phyloP scores from a whole-genome alignment of 1,140 invertebrate species.

The Arctopsyche grandis region DNA sequence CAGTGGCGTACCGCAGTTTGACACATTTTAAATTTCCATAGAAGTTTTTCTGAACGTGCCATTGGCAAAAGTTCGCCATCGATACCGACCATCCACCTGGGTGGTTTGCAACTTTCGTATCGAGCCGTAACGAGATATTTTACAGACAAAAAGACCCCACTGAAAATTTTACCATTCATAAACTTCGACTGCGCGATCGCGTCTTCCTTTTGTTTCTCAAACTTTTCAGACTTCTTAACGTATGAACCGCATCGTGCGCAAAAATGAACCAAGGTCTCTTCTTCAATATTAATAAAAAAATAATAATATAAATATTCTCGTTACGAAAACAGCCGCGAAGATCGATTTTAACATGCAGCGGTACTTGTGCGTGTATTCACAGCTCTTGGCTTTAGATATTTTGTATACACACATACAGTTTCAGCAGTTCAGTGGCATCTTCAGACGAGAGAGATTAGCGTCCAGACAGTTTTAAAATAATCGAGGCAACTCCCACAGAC shows the following conservation, averaged over 20 bases:
- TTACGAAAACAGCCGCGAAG: background rate
- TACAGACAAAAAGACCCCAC: slow-evolving; percentile 19
- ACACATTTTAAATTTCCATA: slow-evolving; percentile 39
- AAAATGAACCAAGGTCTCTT: background rate
- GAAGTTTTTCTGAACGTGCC: slow-evolving; percentile 21
- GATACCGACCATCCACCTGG: slow-evolving; percentile 3
- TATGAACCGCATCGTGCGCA: background rate
- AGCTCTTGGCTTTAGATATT: background rate
- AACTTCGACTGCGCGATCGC: slow-evolving; percentile 18
- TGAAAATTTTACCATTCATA: slow-evolving; percentile 32
- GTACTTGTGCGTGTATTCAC: background rate
- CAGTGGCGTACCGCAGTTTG: background rate
- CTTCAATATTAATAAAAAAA: background rate
- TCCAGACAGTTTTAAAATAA: slow-evolving; percentile 54
- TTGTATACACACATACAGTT: background rate
- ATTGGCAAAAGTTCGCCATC: slow-evolving; percentile 16
- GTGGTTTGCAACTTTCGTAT: background rate
- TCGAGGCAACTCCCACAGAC: slow-evolving; percentile 35
- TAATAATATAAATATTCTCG: background rate
- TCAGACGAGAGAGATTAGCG: slow-evolving; percentile 48
- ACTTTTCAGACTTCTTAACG: background rate
- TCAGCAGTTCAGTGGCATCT: slow-evolving; percentile 18
- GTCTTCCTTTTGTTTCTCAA: slow-evolving; percentile 22
- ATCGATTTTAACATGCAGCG: background rate
- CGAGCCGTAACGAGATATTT: slow-evolving; percentile 25